Base-by-base conservation (phyloP, 30 jellyfish, hydroid and myxozoan species). In the Chrysaora quinquecirrha region DNA sequence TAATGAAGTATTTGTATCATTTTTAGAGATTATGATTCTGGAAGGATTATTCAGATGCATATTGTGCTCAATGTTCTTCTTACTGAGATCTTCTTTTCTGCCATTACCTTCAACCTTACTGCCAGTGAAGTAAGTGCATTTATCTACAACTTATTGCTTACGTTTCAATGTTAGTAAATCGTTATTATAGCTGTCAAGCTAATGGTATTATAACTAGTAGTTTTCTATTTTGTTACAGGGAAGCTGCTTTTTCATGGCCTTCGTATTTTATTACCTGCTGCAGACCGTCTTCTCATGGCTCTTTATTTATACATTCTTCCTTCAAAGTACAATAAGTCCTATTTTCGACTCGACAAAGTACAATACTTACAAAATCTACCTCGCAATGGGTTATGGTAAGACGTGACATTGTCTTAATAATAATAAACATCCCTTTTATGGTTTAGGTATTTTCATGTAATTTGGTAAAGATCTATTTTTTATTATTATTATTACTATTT, bases 231-330 rank as follows among this genome's bases (percentile, higher is more conserved):
- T 25, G 14, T 76, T 52, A 23, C 64, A 86, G 88, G 94, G 93
- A n/a, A 62, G 90, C 75, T 93, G 98, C 70, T 87, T 84, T 61
- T 46, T 93, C 33, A 71, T 87, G 87, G 97, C 93, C 0, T 76
- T 87, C 43, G 10, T 93, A 29, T 86, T 93, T 78, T 93, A 93
- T 74, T 93, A 93, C 94, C 73, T 83, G 31, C 81, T 93, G 63
- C 98, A 86, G 61, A 86, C 97, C 0, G 98, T 93, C 1, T 93
- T 93, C 85, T 82, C 75, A 27, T 93, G 98, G 98, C 80, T 93
- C 22, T 93, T 86, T 73, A 81, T 86, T 56, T 86, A 82, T 86
- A 82, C 98, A 4, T 73, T 93, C 64, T 93, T 84, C 83, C 85
- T 93, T 49, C 95, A 84, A 67, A 87, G 97, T 60, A 81, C 90